Evolutionary conservation across 2,888 invertebrate genomes (phyloP).

Genomic region (Parapristionchus giblindavisi): DNA sequence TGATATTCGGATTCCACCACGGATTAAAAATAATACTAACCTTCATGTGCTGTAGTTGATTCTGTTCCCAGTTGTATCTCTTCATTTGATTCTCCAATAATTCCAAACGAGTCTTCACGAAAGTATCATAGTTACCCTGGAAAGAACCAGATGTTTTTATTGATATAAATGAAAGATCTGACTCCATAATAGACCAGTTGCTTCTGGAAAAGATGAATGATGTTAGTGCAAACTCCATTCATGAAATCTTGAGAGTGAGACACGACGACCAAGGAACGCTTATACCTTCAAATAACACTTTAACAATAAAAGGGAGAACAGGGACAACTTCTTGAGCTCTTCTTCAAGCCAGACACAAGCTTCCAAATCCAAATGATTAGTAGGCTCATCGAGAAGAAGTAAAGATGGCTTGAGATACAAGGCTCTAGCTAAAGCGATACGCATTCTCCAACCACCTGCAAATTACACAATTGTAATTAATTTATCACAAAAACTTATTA

Average conservation of each 20-base stretch:
- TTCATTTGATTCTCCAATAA: conserved; percentile 97
- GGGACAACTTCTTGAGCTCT: conserved; percentile 84
- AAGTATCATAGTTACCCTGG: conserved; percentile 93
- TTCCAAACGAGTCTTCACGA: conserved; percentile 90
- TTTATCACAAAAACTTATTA: background rate
- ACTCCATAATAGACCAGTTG: conserved; percentile 92
- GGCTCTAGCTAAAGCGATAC: conserved; percentile 76
- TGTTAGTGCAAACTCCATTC: conserved; percentile 90
- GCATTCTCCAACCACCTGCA: conserved; percentile 77
- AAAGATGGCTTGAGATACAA: conserved; percentile 75
- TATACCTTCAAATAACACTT: conserved; percentile 78
- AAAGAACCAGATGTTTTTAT: conserved; percentile 50
- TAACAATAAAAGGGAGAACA: background rate
- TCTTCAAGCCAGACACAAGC: conserved; percentile 99
- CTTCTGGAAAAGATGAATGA: conserved; percentile 91
- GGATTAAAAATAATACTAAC: conserved; percentile 71
- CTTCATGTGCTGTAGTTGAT: conserved; percentile 99
- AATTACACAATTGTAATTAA: background rate
- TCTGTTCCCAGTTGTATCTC: conserved; percentile 99
- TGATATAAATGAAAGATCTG: conserved; percentile 64
- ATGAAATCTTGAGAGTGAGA: conserved; percentile 99
- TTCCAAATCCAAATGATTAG: conserved; percentile 80
- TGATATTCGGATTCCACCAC: background rate
- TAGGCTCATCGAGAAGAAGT: conserved; percentile 76
- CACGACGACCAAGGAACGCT: conserved; percentile 93